Evolutionary conservation across 2,113 vertebrate genomes (phyloP).

Genomic region (Pao palembangensis): DNA sequence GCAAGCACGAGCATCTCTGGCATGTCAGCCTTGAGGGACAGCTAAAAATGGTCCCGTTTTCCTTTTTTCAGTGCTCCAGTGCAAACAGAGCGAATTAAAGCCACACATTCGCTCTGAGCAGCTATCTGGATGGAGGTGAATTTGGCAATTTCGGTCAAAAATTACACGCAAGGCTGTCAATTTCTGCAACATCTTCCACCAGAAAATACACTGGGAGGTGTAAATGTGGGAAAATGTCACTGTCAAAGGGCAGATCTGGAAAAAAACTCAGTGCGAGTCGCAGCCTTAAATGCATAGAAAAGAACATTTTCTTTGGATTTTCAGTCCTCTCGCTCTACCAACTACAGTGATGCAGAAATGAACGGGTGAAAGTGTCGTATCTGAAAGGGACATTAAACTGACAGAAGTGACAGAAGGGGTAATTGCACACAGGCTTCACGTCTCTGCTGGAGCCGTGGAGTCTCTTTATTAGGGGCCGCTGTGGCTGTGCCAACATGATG

Average conservation of each 20-base stretch:
- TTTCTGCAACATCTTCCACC: not conserved
- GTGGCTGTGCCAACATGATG: too few relatives aligned
- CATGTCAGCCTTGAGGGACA: conserved; percentile 2
- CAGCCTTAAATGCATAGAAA: too few relatives aligned
- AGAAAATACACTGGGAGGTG: conserved; percentile 1
- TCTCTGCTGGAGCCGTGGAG: too few relatives aligned
- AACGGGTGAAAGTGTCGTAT: not conserved
- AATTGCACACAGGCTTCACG: not conserved
- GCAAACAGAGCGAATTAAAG: conserved; percentile 39
- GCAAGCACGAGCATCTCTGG: conserved; percentile 2
- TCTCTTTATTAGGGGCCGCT: too few relatives aligned
- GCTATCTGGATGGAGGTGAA: conserved; percentile 13
- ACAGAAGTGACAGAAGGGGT: not conserved
- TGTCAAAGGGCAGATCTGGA: not conserved
- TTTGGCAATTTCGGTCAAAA: conserved; percentile 24
- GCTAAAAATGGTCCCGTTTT: not conserved
- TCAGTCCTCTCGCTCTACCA: too few relatives aligned
- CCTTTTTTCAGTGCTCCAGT: conserved; percentile 29
- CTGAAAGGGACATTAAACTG: not conserved
- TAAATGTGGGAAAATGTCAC: not conserved
- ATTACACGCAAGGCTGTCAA: conserved; percentile 11
- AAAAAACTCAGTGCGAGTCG: too few relatives aligned
- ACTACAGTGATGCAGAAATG: not conserved
- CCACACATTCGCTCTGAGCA: conserved; percentile 37
- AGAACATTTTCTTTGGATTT: too few relatives aligned